Conservation (phyloP, 2,797 vertebrate genomes). For the Argentina silus region DNA sequence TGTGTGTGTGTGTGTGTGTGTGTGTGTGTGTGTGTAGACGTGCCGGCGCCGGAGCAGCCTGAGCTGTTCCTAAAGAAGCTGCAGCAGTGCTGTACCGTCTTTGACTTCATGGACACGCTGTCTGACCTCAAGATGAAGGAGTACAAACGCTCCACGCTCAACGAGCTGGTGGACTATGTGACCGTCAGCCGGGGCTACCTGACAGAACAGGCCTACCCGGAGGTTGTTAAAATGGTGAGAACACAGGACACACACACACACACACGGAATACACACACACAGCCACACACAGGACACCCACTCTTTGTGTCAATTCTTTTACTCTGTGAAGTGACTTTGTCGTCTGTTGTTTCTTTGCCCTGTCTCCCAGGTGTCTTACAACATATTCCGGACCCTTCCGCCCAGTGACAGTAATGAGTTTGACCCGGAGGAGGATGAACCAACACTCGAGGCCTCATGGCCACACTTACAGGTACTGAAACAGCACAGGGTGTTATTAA, state of each 20-base stretch:
- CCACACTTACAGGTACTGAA: conserved; percentile 93
- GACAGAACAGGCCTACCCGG: conserved; percentile 98
- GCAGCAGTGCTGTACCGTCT: conserved; percentile 99
- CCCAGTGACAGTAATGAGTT: conserved; percentile 99
- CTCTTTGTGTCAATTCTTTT: neutral
- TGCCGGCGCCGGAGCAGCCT: conserved; percentile 96
- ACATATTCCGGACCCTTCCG: conserved; percentile 99
- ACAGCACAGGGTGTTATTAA: neutral
- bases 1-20: conserved; percentile 8
- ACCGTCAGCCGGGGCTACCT: conserved; percentile 99
- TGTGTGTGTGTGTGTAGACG: conserved; percentile 77
- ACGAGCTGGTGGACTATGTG: conserved; percentile 99
- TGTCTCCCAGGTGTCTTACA: conserved; percentile 92
- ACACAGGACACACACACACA: conserved; percentile 6
- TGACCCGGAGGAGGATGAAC: conserved; percentile 98
- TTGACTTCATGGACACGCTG: conserved; percentile 99
- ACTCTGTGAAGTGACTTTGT: neutral
- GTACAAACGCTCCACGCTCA: conserved; percentile 99
- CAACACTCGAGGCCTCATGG: conserved; percentile 97
- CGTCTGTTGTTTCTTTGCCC: neutral
- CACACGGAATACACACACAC: conserved; percentile 34
- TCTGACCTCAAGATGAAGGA: conserved; percentile 99
- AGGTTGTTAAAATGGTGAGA: conserved; percentile 99
- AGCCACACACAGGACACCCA: neutral
- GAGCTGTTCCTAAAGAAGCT: conserved; percentile 99